Base-by-base conservation (phyloP, 2,113 vertebrate genomes). In the Crotalus helleri region DNA sequence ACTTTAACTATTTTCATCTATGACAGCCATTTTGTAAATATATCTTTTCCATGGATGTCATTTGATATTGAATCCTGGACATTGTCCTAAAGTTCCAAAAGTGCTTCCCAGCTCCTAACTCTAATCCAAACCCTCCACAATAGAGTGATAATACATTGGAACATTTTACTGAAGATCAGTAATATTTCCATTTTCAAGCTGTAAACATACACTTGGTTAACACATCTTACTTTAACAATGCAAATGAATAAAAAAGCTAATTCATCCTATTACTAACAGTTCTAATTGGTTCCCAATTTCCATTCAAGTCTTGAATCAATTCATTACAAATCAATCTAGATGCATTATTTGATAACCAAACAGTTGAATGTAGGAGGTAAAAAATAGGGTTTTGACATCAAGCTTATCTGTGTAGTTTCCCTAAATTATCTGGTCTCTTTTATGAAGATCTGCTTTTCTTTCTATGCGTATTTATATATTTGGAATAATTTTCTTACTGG, bases 401-500 rank as follows among this genome's bases (percentile, higher is more conserved):
- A 74, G 29, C 21, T 10, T 51, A 57, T 21, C 39, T 49, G 23
- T 29, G 7, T 39, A 39, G 39, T 46, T 17, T 61, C 89, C 2
- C 17, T 23, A 13, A 90, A 58, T 29, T 44, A 61, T 26, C 44
- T 29, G 24, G 19, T 87, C 29, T 33, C 29, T 53, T 33, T 8
- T 58, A 64, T 19, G 12, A 39, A 21, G 19, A 85, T 23, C 24
- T 46, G 23, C 23, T 3, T 90, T 74, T 51, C 24, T 44, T 81
- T 81, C 74, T 81, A 81, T 7, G 33, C 92, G 33, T 93, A 92
- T 33, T 4, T 81, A 23, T 53, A 46, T 29, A 1, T 59, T 93
- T 26, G 91, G 69, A 90, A 87, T 93, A 87, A 86, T 46, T 59
- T 87, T 39, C 69, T 39, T 87, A 90, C 19, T 88, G 85, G 85